phyloP scores from a whole-genome alignment of 2,113 vertebrate genomes.

The Lycocorax pyrrhopterus region DNA sequence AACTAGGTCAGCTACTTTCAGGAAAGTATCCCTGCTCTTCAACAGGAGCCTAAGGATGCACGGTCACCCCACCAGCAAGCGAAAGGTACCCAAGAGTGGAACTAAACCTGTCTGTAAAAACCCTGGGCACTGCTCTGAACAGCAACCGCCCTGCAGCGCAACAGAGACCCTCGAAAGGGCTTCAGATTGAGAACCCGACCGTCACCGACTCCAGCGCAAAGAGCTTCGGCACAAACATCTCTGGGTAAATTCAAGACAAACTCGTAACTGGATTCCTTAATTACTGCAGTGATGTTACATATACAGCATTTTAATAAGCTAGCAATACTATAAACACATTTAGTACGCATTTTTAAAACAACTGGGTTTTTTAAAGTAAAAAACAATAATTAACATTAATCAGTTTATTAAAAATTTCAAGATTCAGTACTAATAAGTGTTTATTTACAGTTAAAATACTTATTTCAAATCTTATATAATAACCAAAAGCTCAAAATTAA shows the following conservation, averaged over 20 bases:
- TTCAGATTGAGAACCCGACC: rapidly evolving
- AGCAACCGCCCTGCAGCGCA: background rate
- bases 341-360: background rate
- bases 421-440: background rate
- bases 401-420: background rate
- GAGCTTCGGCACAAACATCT: background rate
- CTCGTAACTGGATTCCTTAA: background rate
- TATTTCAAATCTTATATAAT: background rate
- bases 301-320: background rate
- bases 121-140: background rate
- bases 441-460: background rate
- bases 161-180: background rate
- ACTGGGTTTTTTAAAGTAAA: background rate
- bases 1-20: background rate
- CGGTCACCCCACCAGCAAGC: rapidly evolving
- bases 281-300: background rate
- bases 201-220: background rate
- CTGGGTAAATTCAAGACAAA: background rate
- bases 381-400: background rate
- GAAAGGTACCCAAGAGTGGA: background rate
- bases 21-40: background rate
- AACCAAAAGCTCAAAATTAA: background rate
- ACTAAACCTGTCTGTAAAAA: background rate
- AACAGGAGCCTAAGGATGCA: background rate
- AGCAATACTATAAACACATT: background rate